phyloP scores from a whole-genome alignment of 1,140 invertebrate species.

The Procambarus clarkii region DNA sequence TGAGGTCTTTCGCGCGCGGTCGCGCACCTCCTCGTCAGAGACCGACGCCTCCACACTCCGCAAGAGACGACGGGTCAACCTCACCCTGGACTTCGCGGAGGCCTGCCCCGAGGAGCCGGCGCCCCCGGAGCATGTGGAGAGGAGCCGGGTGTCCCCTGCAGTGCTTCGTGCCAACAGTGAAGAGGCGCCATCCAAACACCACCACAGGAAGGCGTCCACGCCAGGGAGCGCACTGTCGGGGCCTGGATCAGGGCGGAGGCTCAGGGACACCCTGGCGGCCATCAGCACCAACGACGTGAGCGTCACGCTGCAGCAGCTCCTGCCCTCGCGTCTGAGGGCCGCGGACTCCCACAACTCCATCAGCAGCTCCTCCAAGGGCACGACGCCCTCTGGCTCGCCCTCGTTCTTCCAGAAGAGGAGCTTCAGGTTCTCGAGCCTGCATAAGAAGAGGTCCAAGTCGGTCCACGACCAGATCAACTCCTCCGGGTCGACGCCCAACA shows the following conservation, averaged over 20 bases:
- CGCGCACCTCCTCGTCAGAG: slow-evolving; percentile 62
- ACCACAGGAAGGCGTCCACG: slow-evolving; percentile 38
- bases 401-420: slow-evolving; percentile 66
- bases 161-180: slow-evolving; percentile 44
- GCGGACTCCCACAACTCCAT: slow-evolving; percentile 61
- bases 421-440: slow-evolving; percentile 73
- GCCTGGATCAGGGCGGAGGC: neutral
- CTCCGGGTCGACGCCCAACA: slow-evolving; percentile 64
- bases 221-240: slow-evolving; percentile 12
- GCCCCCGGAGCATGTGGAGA: slow-evolving; percentile 74
- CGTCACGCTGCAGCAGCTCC: slow-evolving; percentile 65
- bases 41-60: slow-evolving; percentile 66
- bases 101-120: slow-evolving; percentile 52
- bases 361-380: slow-evolving; percentile 65
- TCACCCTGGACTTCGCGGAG: slow-evolving; percentile 69
- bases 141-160: slow-evolving; percentile 72
- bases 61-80: slow-evolving; percentile 62
- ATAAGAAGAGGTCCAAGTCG: slow-evolving; percentile 73
- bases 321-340: slow-evolving; percentile 49
- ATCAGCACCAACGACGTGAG: slow-evolving; percentile 71
- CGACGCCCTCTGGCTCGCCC: slow-evolving; percentile 68
- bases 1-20: slow-evolving; percentile 33
- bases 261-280: slow-evolving; percentile 74
- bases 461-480: slow-evolving; percentile 71
- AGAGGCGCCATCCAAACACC: slow-evolving; percentile 24